Conservation (phyloP, 2,797 vertebrate species). For the Eupleurogrammus muticus region DNA sequence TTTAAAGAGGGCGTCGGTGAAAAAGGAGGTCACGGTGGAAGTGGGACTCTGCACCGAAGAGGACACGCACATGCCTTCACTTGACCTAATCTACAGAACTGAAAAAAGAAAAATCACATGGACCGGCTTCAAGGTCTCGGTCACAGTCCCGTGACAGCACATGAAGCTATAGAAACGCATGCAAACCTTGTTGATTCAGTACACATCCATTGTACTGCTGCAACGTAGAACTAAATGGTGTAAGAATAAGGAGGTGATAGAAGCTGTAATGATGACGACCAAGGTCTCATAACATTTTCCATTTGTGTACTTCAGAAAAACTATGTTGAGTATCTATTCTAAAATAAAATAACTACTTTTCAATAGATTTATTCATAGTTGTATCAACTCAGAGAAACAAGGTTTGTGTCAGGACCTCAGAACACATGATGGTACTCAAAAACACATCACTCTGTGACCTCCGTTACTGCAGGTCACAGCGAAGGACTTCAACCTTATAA, state of each 20-base stretch:
- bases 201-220: neutral
- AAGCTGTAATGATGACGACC: neutral
- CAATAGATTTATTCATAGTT: neutral
- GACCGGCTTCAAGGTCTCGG: slow-evolving; percentile 11
- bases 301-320: neutral
- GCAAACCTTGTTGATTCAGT: neutral
- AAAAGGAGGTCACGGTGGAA: neutral
- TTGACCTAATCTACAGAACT: slow-evolving; percentile 15
- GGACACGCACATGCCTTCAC: neutral
- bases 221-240: neutral
- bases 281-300: neutral
- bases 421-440: neutral
- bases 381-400: neutral
- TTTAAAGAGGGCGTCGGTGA: neutral
- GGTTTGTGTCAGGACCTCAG: neutral
- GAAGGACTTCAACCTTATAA: neutral
- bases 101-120: slow-evolving; percentile 13
- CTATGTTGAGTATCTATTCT: no score
- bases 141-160: slow-evolving; percentile 37
- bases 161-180: slow-evolving; percentile 22
- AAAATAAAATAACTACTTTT: neutral
- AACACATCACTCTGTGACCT: neutral
- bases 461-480: no score
- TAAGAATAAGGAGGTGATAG: neutral
- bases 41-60: neutral